Conservation (phyloP, 2,113 vertebrate genomes). For the Chaenocephalus aceratus region DNA sequence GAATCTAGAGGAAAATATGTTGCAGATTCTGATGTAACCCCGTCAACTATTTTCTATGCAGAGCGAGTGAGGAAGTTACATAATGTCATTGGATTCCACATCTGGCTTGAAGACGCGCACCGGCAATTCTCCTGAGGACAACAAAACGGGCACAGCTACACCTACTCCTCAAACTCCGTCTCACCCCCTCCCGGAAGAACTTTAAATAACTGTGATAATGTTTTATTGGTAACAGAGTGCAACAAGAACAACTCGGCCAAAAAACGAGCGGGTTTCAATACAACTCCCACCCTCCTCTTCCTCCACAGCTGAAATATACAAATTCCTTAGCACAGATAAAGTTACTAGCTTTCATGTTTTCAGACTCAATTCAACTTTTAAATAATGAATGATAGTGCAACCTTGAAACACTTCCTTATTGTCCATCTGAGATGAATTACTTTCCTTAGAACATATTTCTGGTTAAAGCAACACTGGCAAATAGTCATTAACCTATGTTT, state of each 20-base stretch:
- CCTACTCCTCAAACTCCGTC: conserved; percentile 25
- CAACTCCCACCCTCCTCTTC: conserved; percentile 26
- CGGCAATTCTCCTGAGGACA: conserved; percentile 47
- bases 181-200: conserved; percentile 49
- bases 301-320: conserved; percentile 43
- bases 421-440: background rate
- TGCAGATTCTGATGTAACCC: conserved; percentile 53
- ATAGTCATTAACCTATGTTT: conserved; percentile 42
- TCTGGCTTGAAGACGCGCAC: conserved; percentile 69
- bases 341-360: conserved; percentile 44
- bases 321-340: conserved; percentile 57
- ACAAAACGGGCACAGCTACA: conserved; percentile 65
- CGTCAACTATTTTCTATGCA: conserved; percentile 44
- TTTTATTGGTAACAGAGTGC: conserved; percentile 72
- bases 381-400: conserved; percentile 12
- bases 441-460: conserved; percentile 41
- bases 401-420: conserved; percentile 26
- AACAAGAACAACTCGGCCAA: conserved; percentile 39
- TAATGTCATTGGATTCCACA: conserved; percentile 75
- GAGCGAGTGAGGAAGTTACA: conserved; percentile 72
- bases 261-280: conserved; percentile 37
- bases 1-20: conserved; percentile 33
- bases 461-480: conserved; percentile 30
- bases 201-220: conserved; percentile 71
- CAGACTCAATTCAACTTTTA: conserved; percentile 3